phyloP scores from a whole-genome alignment of 2,113 vertebrate genomes.

The Alligator sinensis region DNA sequence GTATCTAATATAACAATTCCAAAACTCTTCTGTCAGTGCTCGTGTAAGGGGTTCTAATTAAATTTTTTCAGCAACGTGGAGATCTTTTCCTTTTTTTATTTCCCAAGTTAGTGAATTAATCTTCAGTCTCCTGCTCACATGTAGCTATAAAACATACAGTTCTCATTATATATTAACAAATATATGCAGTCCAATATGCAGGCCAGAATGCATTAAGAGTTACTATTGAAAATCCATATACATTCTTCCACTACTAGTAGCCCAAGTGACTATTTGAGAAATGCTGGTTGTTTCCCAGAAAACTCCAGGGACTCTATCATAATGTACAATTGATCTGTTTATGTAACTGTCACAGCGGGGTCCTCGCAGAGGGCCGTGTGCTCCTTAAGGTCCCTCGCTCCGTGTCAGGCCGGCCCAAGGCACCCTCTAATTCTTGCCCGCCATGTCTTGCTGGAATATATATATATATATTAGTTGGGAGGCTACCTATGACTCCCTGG shows the following conservation, averaged over 20 bases:
- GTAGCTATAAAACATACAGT: neutral
- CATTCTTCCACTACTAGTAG: constrained; percentile 9
- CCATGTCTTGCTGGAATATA: too few relatives aligned
- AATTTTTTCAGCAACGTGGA: neutral
- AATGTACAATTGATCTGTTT: constrained; percentile 6
- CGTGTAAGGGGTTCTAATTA: neutral
- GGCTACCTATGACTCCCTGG: too few relatives aligned
- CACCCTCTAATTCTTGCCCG: too few relatives aligned
- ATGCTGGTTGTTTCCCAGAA: neutral
- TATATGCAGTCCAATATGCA: neutral
- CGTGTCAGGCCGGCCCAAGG: too few relatives aligned
- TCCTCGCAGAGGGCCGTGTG: too few relatives aligned
- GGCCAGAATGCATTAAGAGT: neutral
- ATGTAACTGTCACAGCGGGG: too few relatives aligned
- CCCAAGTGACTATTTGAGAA: neutral
- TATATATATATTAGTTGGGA: too few relatives aligned
- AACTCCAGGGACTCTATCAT: constrained; percentile 13
- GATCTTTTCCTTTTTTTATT: neutral
- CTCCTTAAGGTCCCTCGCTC: too few relatives aligned
- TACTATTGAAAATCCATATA: neutral
- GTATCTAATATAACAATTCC: neutral
- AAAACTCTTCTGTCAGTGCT: neutral
- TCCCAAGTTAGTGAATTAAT: constrained; percentile 4
- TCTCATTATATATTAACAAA: neutral
- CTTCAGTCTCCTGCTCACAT: neutral